A percentile compares a stretch with the other conserved stretches of the same genome.
Evolutionary conservation across 2,888 invertebrate genomes (phyloP).

Genomic region (Leucophora obtusa): DNA sequence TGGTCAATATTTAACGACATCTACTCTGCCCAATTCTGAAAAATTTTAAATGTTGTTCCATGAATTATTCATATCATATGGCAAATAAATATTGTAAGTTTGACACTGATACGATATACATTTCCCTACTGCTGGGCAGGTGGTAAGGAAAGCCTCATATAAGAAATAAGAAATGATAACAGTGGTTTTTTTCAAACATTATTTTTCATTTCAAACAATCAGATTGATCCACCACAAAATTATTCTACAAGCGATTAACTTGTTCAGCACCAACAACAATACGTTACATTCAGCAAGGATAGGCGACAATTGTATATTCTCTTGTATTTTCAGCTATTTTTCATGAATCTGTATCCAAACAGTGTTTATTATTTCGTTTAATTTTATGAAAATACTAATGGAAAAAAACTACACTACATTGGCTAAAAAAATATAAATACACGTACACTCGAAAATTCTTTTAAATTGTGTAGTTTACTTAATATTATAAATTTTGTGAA

Average conservation of each 20-base stretch:
- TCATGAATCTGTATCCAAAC: conserved; percentile 30
- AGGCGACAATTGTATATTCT: conserved; percentile 43
- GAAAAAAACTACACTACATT: conserved; percentile 24
- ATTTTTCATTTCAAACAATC: conserved; percentile 13
- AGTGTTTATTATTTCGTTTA: conserved; percentile 62
- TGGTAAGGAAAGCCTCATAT: too few species aligned
- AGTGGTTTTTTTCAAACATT: background rate
- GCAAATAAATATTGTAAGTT: too few species aligned
- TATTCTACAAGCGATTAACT: conserved; percentile 58
- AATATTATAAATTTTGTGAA: too few species aligned
- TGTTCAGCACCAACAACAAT: conserved; percentile 52
- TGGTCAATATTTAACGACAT: too few species aligned
- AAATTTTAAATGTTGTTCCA: too few species aligned
- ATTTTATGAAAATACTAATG: conserved; percentile 56
- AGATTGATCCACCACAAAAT: conserved; percentile 34
- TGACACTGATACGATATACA: too few species aligned
- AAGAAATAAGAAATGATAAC: too few species aligned
- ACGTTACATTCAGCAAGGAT: conserved; percentile 29
- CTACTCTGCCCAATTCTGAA: too few species aligned
- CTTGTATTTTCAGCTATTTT: conserved; percentile 45
- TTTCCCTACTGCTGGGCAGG: too few species aligned
- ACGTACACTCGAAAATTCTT: conserved; percentile 40
- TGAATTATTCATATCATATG: too few species aligned
- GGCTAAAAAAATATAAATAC: conserved; percentile 7
- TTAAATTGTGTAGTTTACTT: too few species aligned